These are phyloP conservation scores for Neoascia interrupta DNA, from an alignment of 2,888 invertebrate species.

Conservation along the genomic window DNA sequence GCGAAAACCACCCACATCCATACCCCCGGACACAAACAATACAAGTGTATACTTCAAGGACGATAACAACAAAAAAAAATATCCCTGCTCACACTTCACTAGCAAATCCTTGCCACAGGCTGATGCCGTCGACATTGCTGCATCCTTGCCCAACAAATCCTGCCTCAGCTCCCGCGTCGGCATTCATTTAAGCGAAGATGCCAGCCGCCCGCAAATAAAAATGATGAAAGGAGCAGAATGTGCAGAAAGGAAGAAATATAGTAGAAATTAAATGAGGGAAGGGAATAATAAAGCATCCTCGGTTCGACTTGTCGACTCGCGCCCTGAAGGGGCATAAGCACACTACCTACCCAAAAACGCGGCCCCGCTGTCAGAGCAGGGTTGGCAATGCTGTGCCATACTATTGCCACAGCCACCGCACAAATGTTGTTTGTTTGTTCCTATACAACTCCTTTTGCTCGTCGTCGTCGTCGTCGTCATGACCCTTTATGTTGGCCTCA, in stretches of 20 bases:
- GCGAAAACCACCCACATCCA: not conserved
- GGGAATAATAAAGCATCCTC: conserved; percentile 51
- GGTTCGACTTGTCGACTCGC: conserved; percentile 42
- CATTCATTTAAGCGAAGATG: conserved; percentile 1
- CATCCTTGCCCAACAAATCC: conserved; percentile 38
- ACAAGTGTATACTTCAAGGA: conserved; percentile 42
- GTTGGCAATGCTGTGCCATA: conserved; percentile 32
- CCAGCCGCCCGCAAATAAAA: conserved; percentile 43
- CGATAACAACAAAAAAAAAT: conserved; percentile 44
- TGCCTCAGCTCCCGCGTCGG: not conserved
- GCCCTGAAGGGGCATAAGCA: conserved; percentile 49
- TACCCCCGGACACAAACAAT: not conserved
- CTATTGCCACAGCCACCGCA: too few relatives aligned
- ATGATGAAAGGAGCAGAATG: conserved; percentile 44
- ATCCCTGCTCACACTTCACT: conserved; percentile 50
- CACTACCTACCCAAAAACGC: not conserved
- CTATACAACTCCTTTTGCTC: too few relatives aligned
- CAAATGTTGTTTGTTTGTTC: conserved; percentile 30
- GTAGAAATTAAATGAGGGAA: not conserved
- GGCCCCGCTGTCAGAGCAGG: not conserved
- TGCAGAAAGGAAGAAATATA: not conserved
- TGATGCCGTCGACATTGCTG: conserved; percentile 11
- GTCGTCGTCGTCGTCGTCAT: too few relatives aligned
- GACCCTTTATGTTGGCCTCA: conserved; percentile 30
- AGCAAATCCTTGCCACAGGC: conserved; percentile 49